Base-by-base conservation (phyloP, 2,113 vertebrate genomes). In the Lipophrys pholis region DNA sequence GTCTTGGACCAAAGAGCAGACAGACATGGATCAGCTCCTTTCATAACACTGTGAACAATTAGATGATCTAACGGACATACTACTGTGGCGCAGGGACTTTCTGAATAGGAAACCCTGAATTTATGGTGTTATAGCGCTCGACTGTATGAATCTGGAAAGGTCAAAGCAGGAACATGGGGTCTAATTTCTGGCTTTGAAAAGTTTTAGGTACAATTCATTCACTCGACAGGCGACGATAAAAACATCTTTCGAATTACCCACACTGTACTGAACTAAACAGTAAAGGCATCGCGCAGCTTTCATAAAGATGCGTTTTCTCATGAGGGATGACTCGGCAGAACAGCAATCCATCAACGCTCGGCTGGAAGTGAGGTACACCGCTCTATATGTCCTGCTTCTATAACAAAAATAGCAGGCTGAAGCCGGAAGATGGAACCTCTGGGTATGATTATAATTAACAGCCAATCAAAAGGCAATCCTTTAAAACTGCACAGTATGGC, bases 11-110 rank as follows among this genome's bases (percentile, higher is more conserved):
- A 7, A 43, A 17, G 16, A 45, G 35, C 7, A 61, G 51, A 73
- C 40, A 54, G 69, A 67, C 41, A 61, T 76, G 63, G 62, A 73
- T 80, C 54, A 65, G 12, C 30, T 69, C 15, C 30, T 50, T 68
- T 57, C n/a, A 76, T 38, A 56, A 53, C 59, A 69, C 16, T 38
- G 43, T 59, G 56, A 69, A 69, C 54, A 65, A 30, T 77, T 7
- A 39, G 35, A 60, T 63, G 4, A 64, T 48, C 21, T 7, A 49
- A 52, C 39, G 30, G 51, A 57, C 43, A 54, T 56, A 42, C 45
- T 62, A 6, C 7, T n/a, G 16, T 3, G 8, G 51, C 39, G 14
- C 56, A 42, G 6, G n/a, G 7, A 12, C 12, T 30, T 30, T 62
- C n/a, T 36, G 14, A 11, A 50, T 63, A 61, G 21, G 21, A 30